Percentiles rank a stretch among this genome's conserved stretches.
Conservation (phyloP, 1,140 invertebrate species). For the Helicorthomorpha holstii region DNA sequence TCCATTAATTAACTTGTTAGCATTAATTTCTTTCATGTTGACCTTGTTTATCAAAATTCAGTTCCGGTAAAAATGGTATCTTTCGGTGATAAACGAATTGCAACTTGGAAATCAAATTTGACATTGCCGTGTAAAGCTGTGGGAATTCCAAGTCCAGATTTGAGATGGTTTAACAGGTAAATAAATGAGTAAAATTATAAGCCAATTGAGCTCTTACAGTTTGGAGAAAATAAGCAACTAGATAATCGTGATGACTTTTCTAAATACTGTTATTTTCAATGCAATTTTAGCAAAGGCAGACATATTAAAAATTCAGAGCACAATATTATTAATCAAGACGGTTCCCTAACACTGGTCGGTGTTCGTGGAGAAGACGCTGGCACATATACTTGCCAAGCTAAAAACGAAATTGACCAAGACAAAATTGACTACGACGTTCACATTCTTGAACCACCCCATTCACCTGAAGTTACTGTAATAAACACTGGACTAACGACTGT, state of each 20-base stretch:
- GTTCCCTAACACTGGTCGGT: slow-evolving; percentile 22
- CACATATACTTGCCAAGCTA: slow-evolving; percentile 27
- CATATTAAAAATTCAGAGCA: background rate
- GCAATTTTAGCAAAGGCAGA: background rate
- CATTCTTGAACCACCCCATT: background rate
- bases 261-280: no score
- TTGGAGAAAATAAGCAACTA: no score
- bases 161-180: slow-evolving; percentile 34
- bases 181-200: no score
- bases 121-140: slow-evolving; percentile 60
- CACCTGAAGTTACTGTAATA: background rate
- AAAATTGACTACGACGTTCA: slow-evolving; percentile 1
- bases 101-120: slow-evolving; percentile 67
- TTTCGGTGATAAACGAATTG: slow-evolving; percentile 43
- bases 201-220: no score
- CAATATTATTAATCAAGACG: slow-evolving; percentile 19
- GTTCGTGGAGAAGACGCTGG: slow-evolving; percentile 24
- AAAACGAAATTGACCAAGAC: slow-evolving; percentile 19
- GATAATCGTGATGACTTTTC: no score
- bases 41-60: background rate
- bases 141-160: slow-evolving; percentile 39
- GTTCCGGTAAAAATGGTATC: slow-evolving; percentile 5
- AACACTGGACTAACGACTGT: background rate
- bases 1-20: background rate
- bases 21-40: background rate